Base-by-base conservation (phyloP, 2,888 invertebrate species). In the Scotopteryx bipunctaria region DNA sequence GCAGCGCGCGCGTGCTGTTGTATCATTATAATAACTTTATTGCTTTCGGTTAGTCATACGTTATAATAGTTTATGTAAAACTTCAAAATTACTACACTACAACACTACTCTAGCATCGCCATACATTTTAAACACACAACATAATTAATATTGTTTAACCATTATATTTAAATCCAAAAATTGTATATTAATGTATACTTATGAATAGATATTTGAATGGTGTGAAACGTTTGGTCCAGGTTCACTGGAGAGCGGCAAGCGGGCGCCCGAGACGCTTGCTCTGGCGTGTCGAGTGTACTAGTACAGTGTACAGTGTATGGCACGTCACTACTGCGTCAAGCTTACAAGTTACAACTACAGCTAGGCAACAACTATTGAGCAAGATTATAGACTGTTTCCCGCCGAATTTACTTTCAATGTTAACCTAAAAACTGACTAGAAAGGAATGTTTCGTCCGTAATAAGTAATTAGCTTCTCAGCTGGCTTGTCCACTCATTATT, bases 61-160 rank as follows among this genome's bases (percentile, higher is more conserved):
- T 78, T 58, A 62, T 55, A 48, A 59, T 62, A 57, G 70, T 81
- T 78, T 77, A 86, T 87, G 86, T 90, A 90, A 90, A 89, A 86
- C 81, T 86, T 90, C 88, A 87, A 89, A 89, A 89, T 87, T 40
- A 75, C 89, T 89, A 89, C 86, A 70, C 87, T 87, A 88, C 85
- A 60, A 58, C 69, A 76, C 88, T 89, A 89, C 86, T 79, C 88
- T 88, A 88, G 87, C 88, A 82, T 85, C 78, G 86, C 85, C 83
- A 83, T 86, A 87, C 83, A 79, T 82, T 82, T 76, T 81, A 81
- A 85, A 87, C 86, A 87, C 86, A 86, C 86, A 86, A 86, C 83
- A 78, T 83, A 74, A 71, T 73, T 73, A 67, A 71, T 73, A 76
- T 79, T 73, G 66, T 77, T 74, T 79, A 83, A 84, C 79, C 78